phyloP scores from a whole-genome alignment of 2,888 invertebrate genomes.

The Drosophila infuscata region DNA sequence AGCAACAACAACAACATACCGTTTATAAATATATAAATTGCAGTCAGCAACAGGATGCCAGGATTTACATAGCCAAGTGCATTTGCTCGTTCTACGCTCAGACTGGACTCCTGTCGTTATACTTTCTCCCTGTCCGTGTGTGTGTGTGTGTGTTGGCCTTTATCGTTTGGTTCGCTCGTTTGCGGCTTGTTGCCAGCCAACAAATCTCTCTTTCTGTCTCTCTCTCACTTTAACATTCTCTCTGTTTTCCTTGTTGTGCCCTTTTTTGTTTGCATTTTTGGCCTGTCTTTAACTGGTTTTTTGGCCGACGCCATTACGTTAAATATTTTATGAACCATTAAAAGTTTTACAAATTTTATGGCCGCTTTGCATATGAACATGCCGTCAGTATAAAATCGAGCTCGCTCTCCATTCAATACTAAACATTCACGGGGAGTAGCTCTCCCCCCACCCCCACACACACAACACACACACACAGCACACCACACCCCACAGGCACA shows the following conservation, averaged over 20 bases:
- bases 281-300: conserved; percentile 75
- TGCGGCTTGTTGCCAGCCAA: conserved; percentile 76
- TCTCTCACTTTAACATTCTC: neutral
- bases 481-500: neutral
- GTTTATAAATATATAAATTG: conserved; percentile 56
- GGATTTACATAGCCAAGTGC: conserved; percentile 19
- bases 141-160: conserved; percentile 6
- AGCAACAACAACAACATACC: neutral
- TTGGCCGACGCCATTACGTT: conserved; percentile 72
- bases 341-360: conserved; percentile 81
- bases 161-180: conserved; percentile 59
- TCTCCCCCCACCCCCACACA: neutral
- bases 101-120: conserved; percentile 7
- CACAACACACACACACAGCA: neutral
- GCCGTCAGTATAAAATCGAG: conserved; percentile 44
- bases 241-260: conserved; percentile 10
- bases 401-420: conserved; percentile 44
- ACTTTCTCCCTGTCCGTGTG: neutral
- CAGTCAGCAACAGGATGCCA: conserved; percentile 29
- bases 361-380: conserved; percentile 77
- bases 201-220: conserved; percentile 62
- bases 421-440: conserved; percentile 24
- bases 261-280: conserved; percentile 38
- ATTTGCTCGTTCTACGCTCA: neutral
- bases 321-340: conserved; percentile 82